These are phyloP conservation scores for Parazoanthus darwini DNA, from an alignment of 92 coral and sea anemone genomes.

Conservation along the genomic window DNA sequence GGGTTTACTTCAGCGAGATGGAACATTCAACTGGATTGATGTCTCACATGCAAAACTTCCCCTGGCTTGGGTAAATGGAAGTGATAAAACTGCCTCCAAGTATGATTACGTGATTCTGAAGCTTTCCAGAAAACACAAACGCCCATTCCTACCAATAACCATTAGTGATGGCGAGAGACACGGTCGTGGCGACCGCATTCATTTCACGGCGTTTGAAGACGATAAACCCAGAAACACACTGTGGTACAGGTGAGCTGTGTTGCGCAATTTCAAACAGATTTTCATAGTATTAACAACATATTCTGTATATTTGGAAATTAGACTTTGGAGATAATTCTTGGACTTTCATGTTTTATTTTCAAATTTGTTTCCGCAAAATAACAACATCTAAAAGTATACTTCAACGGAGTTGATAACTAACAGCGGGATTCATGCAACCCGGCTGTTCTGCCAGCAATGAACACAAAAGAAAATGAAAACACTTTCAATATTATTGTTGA, in stretches of 20 bases:
- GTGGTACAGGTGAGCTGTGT: constrained; percentile 77
- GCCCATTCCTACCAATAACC: constrained; percentile 69
- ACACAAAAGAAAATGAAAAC: not conserved
- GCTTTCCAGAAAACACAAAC: constrained; percentile 67
- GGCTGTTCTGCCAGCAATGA: constrained; percentile 6
- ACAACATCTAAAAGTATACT: not conserved
- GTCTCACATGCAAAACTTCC: constrained; percentile 69
- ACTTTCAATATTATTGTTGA: constrained; percentile 1
- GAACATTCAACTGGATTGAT: constrained; percentile 63
- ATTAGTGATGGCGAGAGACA: constrained; percentile 69
- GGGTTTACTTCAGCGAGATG: constrained; percentile 68
- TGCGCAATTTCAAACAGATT: not conserved
- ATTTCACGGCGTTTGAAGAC: constrained; percentile 95
- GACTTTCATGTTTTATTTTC: not conserved
- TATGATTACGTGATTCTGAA: constrained; percentile 87
- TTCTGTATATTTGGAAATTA: not conserved
- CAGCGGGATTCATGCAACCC: constrained; percentile 2
- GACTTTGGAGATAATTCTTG: not conserved
- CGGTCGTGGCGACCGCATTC: constrained; percentile 66
- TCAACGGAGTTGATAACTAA: not conserved
- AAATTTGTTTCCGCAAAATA: not conserved
- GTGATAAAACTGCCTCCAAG: constrained; percentile 74
- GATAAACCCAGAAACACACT: constrained; percentile 81
- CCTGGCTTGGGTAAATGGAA: constrained; percentile 79
- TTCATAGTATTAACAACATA: not conserved